Percentiles rank a stretch among this genome's conserved stretches.
Evolutionary conservation across 1,140 invertebrate genomes (phyloP).

Genomic region (Eupristina koningsbergeri): DNA sequence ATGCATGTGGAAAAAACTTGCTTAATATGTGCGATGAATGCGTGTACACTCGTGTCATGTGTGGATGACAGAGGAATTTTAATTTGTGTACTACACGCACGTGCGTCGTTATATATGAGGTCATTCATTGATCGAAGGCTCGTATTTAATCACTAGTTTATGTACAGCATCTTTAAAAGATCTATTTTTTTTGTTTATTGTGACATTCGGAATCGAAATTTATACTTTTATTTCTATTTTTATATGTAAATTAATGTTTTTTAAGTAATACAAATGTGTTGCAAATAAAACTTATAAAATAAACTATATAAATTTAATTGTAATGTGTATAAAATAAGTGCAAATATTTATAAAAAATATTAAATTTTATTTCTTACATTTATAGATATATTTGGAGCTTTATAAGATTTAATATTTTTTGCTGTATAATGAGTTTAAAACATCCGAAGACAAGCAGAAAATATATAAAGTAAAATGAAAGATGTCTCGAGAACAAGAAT

Average conservation of each 20-base stretch:
- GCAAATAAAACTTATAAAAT: too few species aligned
- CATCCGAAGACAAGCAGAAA: not conserved
- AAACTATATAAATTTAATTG: too few species aligned
- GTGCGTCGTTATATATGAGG: not conserved
- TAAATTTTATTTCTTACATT: not conserved
- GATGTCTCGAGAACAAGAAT: not conserved
- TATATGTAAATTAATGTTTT: not conserved
- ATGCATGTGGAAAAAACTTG: not conserved
- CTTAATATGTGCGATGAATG: not conserved
- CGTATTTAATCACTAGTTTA: not conserved
- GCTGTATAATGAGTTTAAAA: not conserved
- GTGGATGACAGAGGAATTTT: not conserved
- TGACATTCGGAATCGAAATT: not conserved
- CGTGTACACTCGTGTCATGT: not conserved
- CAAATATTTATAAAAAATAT: too few species aligned
- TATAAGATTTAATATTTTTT: too few species aligned
- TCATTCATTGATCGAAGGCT: conserved; percentile 21
- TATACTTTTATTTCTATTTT: not conserved
- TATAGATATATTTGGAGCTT: too few species aligned
- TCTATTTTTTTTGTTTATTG: not conserved
- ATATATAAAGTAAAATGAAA: not conserved
- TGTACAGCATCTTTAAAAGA: not conserved
- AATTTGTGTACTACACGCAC: not conserved
- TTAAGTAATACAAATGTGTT: not conserved
- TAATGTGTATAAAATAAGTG: too few species aligned